Base-by-base conservation (phyloP, 2,113 vertebrate species). In the Trematomus loennbergii region DNA sequence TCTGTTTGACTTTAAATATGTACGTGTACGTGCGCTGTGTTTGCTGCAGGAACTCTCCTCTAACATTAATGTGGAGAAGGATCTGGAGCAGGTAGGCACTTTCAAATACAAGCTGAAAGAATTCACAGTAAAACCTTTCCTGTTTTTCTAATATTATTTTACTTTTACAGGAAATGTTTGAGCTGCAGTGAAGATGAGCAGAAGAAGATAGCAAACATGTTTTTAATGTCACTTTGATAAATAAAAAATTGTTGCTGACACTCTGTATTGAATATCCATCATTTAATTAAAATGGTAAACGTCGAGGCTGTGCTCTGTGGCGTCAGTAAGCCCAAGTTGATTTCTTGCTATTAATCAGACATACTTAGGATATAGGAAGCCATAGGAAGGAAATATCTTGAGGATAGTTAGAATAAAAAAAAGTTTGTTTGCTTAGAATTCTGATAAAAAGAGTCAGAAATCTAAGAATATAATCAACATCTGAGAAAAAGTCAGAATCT, bases 11-110 rank as follows among this genome's bases (percentile, higher is more conserved):
- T 74, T 60, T 49, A 45, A 68, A 73, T 65, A 25, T 79, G 43
- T 70, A 9, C n/a, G 33, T 79, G 43, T 70, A 9, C n/a, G 33
- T 55, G 84, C 5, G 61, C 33, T 88, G 64, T 88, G 55, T 58
- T 64, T 46, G n/a, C 72, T 76, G 9, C 87, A 93, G 11, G 84
- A 86, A 20, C 33, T 89, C 50, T 45, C 33, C 74, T 87, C 79
- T 81, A 63, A 73, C 65, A 58, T 91, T 59, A 81, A 92, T 49
- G 84, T 86, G 46, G 61, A 87, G 13, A 73, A 55, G 54, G 91
- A 93, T 72, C 81, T 94, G 85, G 92, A 94, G 49, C 90, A 92
- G 87, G 92, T 93, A 87, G 25, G 50, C 12, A 52, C n/a, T 52
- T 29, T 29, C 29, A 59, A 72, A 55, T 69, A 33, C 12, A 29